Conservation (phyloP, 2,797 vertebrate species). For the Typhlichthys subterraneus region DNA sequence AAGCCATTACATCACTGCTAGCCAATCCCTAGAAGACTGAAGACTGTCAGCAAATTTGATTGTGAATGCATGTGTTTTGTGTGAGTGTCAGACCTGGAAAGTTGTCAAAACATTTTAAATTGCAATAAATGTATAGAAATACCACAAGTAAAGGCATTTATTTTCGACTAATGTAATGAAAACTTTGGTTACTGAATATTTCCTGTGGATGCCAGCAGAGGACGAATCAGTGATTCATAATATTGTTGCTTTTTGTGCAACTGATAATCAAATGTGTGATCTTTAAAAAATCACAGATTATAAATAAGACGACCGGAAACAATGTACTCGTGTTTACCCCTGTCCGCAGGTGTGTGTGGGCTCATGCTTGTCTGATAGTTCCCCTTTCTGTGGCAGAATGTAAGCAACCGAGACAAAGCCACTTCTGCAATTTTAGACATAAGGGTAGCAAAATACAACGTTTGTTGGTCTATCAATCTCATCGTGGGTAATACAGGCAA, state of each 20-base stretch:
- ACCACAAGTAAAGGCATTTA: background rate
- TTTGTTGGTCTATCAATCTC: background rate
- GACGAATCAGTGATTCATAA: no score
- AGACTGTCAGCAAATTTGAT: slow-evolving; percentile 24
- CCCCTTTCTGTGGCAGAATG: slow-evolving; percentile 14
- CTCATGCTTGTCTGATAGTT: slow-evolving; percentile 5
- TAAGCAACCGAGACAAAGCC: slow-evolving; percentile 30
- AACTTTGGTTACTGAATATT: background rate
- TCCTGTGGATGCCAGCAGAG: background rate
- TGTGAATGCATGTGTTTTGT: slow-evolving; percentile 9
- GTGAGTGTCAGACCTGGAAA: background rate
- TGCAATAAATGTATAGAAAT: background rate
- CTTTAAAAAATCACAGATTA: no score
- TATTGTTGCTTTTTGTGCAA: no score
- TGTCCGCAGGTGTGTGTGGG: background rate
- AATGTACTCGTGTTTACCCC: background rate
- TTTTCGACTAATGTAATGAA: background rate
- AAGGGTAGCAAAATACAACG: slow-evolving; percentile 52
- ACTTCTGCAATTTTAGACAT: slow-evolving; percentile 10
- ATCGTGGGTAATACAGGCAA: background rate
- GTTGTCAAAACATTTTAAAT: background rate
- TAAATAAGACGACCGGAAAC: no score
- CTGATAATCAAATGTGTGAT: no score
- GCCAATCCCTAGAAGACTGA: slow-evolving; percentile 34
- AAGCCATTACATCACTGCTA: slow-evolving; percentile 69